A percentile compares a stretch with the other conserved stretches of the same genome.
phyloP scores from a whole-genome alignment of 1,140 invertebrate species.

The Phymastichus coffea region DNA sequence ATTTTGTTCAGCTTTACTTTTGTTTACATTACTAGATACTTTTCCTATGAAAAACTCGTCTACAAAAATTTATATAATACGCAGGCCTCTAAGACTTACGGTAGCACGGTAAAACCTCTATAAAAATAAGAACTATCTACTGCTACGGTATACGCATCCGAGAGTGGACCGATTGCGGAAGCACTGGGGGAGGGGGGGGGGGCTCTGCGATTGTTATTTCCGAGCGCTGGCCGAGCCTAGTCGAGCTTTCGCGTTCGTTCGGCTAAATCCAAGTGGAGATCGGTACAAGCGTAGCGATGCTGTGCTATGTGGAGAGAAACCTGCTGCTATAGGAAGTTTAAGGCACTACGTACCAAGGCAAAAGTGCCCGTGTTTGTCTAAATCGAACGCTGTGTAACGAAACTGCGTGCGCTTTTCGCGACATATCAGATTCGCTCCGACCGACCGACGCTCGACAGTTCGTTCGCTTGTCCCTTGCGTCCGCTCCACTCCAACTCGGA shows the following conservation, averaged over 20 bases:
- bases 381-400: constrained; percentile 17
- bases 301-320: too few relatives aligned
- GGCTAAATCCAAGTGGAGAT: too few relatives aligned
- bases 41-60: constrained; percentile 33
- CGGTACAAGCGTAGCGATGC: too few relatives aligned
- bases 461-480: too few relatives aligned
- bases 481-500: too few relatives aligned
- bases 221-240: too few relatives aligned
- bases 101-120: constrained; percentile 58
- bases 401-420: background rate
- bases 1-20: constrained; percentile 3
- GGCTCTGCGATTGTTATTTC: too few relatives aligned
- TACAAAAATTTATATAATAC: constrained; percentile 48
- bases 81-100: constrained; percentile 59
- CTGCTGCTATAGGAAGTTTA: constrained; percentile 31
- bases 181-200: too few relatives aligned
- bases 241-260: too few relatives aligned
- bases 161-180: constrained; percentile 24
- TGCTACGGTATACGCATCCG: constrained; percentile 26
- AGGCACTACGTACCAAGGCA: constrained; percentile 35
- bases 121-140: constrained; percentile 61
- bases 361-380: constrained; percentile 24
- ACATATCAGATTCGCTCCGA: too few relatives aligned
- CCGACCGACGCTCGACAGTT: too few relatives aligned
- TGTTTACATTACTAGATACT: too few relatives aligned